Evolutionary conservation across 1,140 invertebrate genomes (phyloP).

Genomic region (Hormaphis cornu): DNA sequence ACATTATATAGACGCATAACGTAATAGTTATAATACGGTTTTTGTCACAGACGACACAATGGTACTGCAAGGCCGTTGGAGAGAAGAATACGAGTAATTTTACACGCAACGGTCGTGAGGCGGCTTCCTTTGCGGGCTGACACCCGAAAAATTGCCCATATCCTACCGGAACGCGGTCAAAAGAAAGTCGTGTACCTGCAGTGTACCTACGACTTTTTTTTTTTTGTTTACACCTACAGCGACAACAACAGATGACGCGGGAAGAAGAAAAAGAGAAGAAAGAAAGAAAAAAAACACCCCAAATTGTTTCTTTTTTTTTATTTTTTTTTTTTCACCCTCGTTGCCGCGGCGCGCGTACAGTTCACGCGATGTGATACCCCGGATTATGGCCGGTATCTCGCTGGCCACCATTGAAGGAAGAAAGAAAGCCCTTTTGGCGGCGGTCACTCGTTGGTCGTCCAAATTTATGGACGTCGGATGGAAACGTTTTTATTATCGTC

Average conservation of each 20-base stretch:
- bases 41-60: background rate
- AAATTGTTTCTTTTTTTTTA: no score
- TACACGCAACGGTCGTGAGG: conserved; percentile 1
- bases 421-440: background rate
- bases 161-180: no score
- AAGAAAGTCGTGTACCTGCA: background rate
- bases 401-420: background rate
- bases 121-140: conserved; percentile 5
- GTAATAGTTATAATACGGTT: background rate
- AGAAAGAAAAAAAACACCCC: no score
- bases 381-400: no score
- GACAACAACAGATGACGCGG: background rate
- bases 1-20: no score
- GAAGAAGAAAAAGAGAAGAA: background rate
- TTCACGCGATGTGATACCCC: no score
- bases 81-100: conserved; percentile 20
- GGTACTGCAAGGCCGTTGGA: conserved; percentile 24
- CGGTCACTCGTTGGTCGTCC: conserved; percentile 6
- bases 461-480: conserved; percentile 17
- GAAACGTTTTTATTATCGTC: background rate
- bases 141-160: background rate
- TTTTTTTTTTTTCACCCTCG: no score
- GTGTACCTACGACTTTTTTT: background rate
- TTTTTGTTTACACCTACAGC: no score
- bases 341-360: no score